Base-by-base conservation (phyloP, 2,113 vertebrate species). In the Podarcis raffonei region DNA sequence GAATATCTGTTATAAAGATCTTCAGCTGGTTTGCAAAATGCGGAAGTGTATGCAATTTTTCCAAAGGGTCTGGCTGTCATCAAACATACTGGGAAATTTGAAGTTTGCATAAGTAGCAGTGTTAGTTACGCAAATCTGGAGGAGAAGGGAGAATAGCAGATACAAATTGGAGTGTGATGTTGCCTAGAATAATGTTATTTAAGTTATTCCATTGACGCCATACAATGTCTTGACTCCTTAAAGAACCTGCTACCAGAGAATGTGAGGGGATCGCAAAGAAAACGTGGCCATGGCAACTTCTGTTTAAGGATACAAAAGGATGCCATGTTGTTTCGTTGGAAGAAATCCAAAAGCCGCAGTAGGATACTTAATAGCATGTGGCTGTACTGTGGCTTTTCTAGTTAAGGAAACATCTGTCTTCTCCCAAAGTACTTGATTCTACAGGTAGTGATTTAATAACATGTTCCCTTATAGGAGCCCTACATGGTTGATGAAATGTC, bases 341-440 rank as follows among this genome's bases (percentile, higher is more conserved):
- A 65, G 8, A 66, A 75, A 37, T 39, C 15, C 15, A 18, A 25
- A 27, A 30, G 71, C 53, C 84, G 62, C 8, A 62, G 37, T 39
- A 85, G 23, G 22, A 27, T 62, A 37, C 74, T 85, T 53, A 39
- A 27, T 37, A 37, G 48, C 53, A 25, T 75, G 53, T 75, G 71
- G 53, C 71, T 32, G 37, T 75, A 85, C 42, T 83, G 66, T 71
- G 69, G 39, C 16, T 71, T 42, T 71, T 85, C 22, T 37, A 32
- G 53, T 3, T 37, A 65, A 20, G 87, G 83, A 86, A 87, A 74
- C 20, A 53, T 66, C 91, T 85, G 18, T 90, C 6, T 90, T 53
- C 83, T 92, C 88, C 81, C 57, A 62, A 90, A 83, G 25, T 83
- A 2, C 79, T 83, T 83, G 25, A 32, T 57, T 93, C 80, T 3